Evolutionary conservation across 2,797 vertebrate species (phyloP).

Genomic region (Danionella dracula): DNA sequence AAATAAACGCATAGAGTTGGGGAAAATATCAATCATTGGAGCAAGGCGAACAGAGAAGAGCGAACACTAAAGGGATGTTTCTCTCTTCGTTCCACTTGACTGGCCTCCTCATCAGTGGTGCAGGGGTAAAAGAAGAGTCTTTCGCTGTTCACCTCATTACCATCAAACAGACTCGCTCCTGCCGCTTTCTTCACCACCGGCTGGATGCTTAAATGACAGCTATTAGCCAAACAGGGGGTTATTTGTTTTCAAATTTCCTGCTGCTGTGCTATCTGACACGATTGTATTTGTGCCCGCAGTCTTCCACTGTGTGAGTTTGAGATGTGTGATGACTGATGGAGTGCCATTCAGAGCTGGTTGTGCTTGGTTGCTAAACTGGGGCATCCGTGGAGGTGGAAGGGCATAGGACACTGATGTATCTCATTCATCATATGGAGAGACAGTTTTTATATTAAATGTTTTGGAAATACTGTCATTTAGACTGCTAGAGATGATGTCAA

Average conservation of each 20-base stretch:
- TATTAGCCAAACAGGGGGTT: conserved; percentile 47
- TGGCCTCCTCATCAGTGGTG: conserved; percentile 39
- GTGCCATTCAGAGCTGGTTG: conserved; percentile 57
- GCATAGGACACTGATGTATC: conserved; percentile 19
- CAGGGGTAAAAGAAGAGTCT: conserved; percentile 30
- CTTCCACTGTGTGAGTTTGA: not conserved
- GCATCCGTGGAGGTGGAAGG: conserved; percentile 56
- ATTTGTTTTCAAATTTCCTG: conserved; percentile 63
- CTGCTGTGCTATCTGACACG: conserved; percentile 60
- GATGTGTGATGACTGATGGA: conserved; percentile 59
- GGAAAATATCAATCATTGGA: not conserved
- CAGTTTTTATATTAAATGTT: conserved; percentile 1
- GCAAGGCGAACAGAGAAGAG: not conserved
- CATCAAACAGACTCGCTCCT: conserved; percentile 18
- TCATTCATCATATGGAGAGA: conserved; percentile 23
- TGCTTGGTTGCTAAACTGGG: conserved; percentile 75
- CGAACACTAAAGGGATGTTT: not conserved
- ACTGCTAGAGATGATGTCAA: not conserved
- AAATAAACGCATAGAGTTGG: not conserved
- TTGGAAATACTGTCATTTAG: conserved; percentile 5
- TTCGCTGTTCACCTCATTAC: conserved; percentile 33
- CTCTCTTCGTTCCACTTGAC: conserved; percentile 23
- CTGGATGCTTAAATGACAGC: conserved; percentile 33
- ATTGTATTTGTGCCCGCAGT: conserved; percentile 64
- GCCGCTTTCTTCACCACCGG: conserved; percentile 24